Evolutionary conservation across 2,888 invertebrate genomes (phyloP).

Genomic region (Leptinotarsa haldemani): DNA sequence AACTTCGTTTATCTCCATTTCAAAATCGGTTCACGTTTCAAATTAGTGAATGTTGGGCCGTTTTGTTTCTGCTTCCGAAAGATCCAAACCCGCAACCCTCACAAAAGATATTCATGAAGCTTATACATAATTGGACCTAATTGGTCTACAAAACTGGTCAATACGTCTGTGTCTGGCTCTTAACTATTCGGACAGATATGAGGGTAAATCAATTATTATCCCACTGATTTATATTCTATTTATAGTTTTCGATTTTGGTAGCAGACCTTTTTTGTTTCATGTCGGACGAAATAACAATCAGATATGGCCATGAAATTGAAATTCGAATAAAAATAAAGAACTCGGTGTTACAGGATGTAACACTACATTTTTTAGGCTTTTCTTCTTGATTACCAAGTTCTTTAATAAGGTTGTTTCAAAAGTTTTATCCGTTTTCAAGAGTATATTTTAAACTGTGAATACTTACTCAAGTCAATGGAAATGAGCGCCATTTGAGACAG

Average conservation of each 20-base stretch:
- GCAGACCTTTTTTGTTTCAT: not conserved
- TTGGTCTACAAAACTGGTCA: slow-evolving; percentile 3
- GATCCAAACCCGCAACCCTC: not conserved
- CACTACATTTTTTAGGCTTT: no score
- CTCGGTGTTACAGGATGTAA: no score
- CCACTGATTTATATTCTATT: not conserved
- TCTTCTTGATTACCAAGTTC: no score
- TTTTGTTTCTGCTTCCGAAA: not conserved
- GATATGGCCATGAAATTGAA: no score
- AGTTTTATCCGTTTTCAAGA: no score
- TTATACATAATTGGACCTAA: not conserved
- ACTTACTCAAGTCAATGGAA: no score
- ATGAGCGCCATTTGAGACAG: no score
- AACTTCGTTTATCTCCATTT: no score
- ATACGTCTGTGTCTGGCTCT: slow-evolving; percentile 1
- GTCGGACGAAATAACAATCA: no score
- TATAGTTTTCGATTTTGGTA: not conserved
- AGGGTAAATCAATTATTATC: slow-evolving; percentile 5
- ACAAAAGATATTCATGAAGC: not conserved
- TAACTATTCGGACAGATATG: not conserved
- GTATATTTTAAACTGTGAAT: no score
- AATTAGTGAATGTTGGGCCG: not conserved
- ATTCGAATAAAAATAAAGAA: no score
- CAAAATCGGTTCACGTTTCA: not conserved
- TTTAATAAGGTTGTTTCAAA: no score